Percentiles rank a stretch among this genome's conserved stretches.
Evolutionary conservation across 2,888 invertebrate genomes (phyloP).

Genomic region (Dyspetes luteomarginatus): DNA sequence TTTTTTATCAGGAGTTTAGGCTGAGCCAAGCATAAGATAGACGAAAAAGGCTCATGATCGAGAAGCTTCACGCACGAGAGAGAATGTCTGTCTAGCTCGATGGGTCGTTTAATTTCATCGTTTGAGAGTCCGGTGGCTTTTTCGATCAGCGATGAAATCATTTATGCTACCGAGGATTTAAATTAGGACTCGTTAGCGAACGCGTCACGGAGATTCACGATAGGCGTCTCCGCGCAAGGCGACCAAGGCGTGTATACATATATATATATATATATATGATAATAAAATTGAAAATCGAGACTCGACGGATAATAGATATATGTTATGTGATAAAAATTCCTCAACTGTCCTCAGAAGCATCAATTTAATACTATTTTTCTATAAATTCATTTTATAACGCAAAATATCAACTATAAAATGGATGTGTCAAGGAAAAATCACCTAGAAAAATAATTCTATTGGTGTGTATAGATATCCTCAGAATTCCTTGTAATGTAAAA

Average conservation of each 20-base stretch:
- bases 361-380: no score
- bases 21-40: no score
- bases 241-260: background rate
- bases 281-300: background rate
- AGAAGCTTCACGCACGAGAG: no score
- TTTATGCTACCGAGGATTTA: conserved; percentile 68
- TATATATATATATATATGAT: background rate
- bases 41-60: no score
- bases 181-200: conserved; percentile 75
- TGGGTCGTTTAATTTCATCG: conserved; percentile 15
- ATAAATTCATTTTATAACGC: no score
- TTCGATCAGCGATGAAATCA: conserved; percentile 45
- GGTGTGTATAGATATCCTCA: no score
- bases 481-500: no score
- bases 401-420: no score
- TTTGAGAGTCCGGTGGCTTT: conserved; percentile 22
- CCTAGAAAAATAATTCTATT: no score
- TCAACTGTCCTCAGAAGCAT: background rate
- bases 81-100: background rate
- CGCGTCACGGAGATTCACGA: conserved; percentile 52
- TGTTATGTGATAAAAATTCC: background rate
- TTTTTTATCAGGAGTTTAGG: background rate
- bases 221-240: conserved; percentile 10
- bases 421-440: no score
- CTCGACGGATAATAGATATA: background rate